Percentiles rank a stretch among this genome's conserved stretches.
Evolutionary conservation across 2,888 invertebrate species (phyloP).

Genomic region (Orchesellides sinensis): DNA sequence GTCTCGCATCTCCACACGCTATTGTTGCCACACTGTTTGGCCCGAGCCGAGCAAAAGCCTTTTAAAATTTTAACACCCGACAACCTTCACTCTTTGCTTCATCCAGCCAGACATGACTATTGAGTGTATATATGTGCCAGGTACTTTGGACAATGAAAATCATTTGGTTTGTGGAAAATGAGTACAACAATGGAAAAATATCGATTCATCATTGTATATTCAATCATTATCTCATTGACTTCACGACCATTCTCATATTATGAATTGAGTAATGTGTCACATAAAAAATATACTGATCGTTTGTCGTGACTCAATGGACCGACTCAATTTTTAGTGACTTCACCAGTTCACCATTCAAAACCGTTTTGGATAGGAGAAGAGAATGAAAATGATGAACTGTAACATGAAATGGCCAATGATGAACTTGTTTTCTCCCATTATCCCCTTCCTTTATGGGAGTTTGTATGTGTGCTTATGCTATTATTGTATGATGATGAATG

Average conservation of each 20-base stretch:
- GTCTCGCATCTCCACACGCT: neutral
- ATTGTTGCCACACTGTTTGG: too few relatives aligned
- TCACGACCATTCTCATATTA: slow-evolving; percentile 12
- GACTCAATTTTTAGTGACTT: slow-evolving; percentile 5
- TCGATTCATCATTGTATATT: slow-evolving; percentile 51
- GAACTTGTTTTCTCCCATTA: slow-evolving; percentile 58
- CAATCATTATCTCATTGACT: slow-evolving; percentile 38
- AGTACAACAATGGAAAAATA: neutral
- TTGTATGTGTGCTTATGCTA: slow-evolving; percentile 7
- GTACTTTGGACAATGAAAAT: neutral
- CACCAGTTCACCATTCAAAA: neutral
- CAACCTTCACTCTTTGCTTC: slow-evolving; percentile 23
- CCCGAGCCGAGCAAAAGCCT: slow-evolving; percentile 59
- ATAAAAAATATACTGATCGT: slow-evolving; percentile 2
- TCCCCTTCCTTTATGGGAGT: slow-evolving; percentile 44
- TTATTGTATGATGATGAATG: slow-evolving; percentile 5
- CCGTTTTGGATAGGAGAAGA: neutral
- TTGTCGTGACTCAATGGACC: slow-evolving; percentile 41
- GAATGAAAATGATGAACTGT: slow-evolving; percentile 37
- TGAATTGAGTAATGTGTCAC: neutral
- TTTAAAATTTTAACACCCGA: slow-evolving; percentile 28
- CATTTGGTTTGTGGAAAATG: too few relatives aligned
- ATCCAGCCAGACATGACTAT: too few relatives aligned
- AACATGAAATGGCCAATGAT: slow-evolving; percentile 56
- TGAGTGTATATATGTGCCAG: neutral